Conservation (phyloP, 2,113 vertebrate genomes). For the Syngnathoides biaculeatus region DNA sequence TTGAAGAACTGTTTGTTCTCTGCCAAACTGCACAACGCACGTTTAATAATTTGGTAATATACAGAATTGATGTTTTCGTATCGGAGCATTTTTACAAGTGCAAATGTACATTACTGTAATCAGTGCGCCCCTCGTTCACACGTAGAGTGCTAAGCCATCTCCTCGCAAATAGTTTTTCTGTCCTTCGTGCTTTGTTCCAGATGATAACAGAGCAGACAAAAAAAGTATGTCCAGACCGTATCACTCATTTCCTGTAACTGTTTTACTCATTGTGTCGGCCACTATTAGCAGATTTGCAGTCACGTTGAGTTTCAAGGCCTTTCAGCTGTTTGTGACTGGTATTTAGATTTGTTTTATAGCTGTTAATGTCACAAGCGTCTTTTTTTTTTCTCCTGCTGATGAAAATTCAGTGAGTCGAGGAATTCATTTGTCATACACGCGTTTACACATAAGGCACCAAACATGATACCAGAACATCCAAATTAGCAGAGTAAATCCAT, state of each 20-base stretch:
- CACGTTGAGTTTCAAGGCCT: slow-evolving; percentile 12
- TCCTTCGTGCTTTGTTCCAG: slow-evolving; percentile 39
- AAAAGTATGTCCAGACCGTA: slow-evolving; percentile 32
- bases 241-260: slow-evolving; percentile 48
- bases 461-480: too few relatives aligned
- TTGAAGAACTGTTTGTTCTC: too few relatives aligned
- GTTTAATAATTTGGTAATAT: too few relatives aligned
- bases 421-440: too few relatives aligned
- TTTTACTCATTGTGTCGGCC: slow-evolving; percentile 47
- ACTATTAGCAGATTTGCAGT: slow-evolving; percentile 28
- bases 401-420: too few relatives aligned
- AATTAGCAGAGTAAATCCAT: too few relatives aligned
- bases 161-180: slow-evolving; percentile 47
- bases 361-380: not conserved
- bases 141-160: slow-evolving; percentile 13
- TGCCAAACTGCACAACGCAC: too few relatives aligned
- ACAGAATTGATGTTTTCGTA: too few relatives aligned
- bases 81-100: too few relatives aligned
- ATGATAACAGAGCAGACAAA: slow-evolving; percentile 52
- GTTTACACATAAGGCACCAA: too few relatives aligned
- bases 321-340: not conserved
- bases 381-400: not conserved
- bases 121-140: too few relatives aligned
- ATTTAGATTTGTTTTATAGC: not conserved
- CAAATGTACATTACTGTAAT: too few relatives aligned